Base-by-base conservation (phyloP, 2,797 vertebrate genomes). In the Mus caroli region DNA sequence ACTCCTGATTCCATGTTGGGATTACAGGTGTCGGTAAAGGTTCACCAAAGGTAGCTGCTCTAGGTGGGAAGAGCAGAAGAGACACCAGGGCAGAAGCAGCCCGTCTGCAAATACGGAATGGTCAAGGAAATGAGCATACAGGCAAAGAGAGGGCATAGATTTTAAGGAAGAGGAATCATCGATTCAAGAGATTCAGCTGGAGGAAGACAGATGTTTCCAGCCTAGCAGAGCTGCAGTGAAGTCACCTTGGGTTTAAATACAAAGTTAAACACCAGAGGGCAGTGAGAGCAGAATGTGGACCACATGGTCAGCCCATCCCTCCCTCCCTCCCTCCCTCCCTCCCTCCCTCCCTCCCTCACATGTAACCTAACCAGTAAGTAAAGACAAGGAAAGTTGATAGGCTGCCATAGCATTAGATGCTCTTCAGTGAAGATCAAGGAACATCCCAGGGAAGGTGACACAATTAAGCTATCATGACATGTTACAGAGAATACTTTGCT, bases 391-490 rank as follows among this genome's bases (percentile, higher is more conserved):
- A 94, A 82, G 92, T 0, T 62, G 83, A 82, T 17, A 95, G 64
- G 58, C 28, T 93, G 37, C 67, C 90, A 40, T 54, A 64, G 60
- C 43, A 17, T 20, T 34, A 24, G 87, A 96, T 22, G 52, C 40
- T 96, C 52, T 64, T 83, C 50, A 87, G 89, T 40, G 64, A 83
- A 88, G 54, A 54, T 90, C 67, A 73, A 76, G 56, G 52, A 24
- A 92, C 94, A 28, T 91, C 93, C 88, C 92, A 43, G 69, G 82
- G 93, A 97, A 96, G 85, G 85, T 80, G 88, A 93, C 90, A 71
- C 92, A 94, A 97, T 96, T 97, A 93, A 97, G 95, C 95, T 85
- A 75, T 90, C 92, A 90, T 62, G 95, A 95, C 93, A 97, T 62
- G 88, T 94, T 96, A 94, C 71, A 56, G 90, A 56, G 90, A 52